Evolutionary conservation across 2,113 vertebrate genomes (phyloP).

Genomic region (Catagonus wagneri): DNA sequence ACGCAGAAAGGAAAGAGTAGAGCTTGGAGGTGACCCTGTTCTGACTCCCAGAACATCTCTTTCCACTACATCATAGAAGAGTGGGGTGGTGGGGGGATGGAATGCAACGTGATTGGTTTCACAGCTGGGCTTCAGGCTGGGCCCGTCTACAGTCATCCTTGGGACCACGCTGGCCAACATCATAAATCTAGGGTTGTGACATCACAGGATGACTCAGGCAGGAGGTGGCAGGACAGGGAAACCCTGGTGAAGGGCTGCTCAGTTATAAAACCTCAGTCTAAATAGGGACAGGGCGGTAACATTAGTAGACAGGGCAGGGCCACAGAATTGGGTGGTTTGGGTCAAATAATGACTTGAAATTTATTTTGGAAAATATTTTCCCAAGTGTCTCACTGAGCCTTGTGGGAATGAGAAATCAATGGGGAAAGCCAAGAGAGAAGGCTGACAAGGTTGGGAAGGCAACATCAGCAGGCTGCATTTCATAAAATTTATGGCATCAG

Average conservation of each 20-base stretch:
- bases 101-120: background rate
- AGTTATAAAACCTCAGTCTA: slow-evolving; percentile 78
- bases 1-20: background rate
- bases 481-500: background rate
- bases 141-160: background rate
- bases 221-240: slow-evolving; percentile 68
- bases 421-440: background rate
- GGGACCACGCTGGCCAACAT: slow-evolving; percentile 50
- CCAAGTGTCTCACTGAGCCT: slow-evolving; percentile 67
- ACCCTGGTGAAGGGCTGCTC: slow-evolving; percentile 52
- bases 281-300: slow-evolving; percentile 69
- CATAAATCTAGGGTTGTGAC: slow-evolving; percentile 55
- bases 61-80: background rate
- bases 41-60: background rate
- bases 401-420: slow-evolving; percentile 63
- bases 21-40: background rate
- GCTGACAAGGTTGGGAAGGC: background rate
- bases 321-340: slow-evolving; percentile 56
- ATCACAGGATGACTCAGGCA: slow-evolving; percentile 74
- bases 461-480: background rate
- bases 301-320: slow-evolving; percentile 70
- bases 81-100: background rate
- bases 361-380: slow-evolving; percentile 83
- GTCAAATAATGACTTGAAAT: slow-evolving; percentile 71
- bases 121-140: background rate